Evolutionary conservation across 2,113 vertebrate species (phyloP).

Genomic region (Geococcyx californianus): DNA sequence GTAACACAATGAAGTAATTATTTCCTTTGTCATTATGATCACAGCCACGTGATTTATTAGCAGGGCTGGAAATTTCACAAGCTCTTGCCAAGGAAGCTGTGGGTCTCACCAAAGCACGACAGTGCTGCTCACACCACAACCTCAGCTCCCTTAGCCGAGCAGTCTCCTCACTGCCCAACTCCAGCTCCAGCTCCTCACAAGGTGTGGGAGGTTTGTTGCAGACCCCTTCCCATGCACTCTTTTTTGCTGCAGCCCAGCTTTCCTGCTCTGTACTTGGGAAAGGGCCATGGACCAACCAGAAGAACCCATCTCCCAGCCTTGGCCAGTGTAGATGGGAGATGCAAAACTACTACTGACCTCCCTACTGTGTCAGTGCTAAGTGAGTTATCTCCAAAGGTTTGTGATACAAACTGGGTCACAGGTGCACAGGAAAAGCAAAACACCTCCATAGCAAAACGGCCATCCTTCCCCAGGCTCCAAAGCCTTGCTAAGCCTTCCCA

Average conservation of each 20-base stretch:
- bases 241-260: background rate
- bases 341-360: background rate
- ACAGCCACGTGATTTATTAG: background rate
- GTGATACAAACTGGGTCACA: background rate
- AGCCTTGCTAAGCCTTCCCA: background rate
- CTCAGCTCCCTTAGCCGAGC: background rate
- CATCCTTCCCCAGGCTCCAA: background rate
- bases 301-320: background rate
- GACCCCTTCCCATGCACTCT: background rate
- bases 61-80: constrained; percentile 5
- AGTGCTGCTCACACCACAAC: background rate
- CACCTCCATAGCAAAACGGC: background rate
- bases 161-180: background rate
- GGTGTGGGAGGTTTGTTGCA: background rate
- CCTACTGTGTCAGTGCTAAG: background rate
- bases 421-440: background rate
- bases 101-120: background rate
- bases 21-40: constrained; percentile 37
- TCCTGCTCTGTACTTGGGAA: background rate
- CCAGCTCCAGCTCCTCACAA: background rate
- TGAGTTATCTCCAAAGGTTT: background rate
- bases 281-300: background rate
- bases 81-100: background rate
- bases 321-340: background rate
- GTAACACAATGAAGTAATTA: background rate